A percentile compares a stretch with the other conserved stretches of the same genome.
Conservation (phyloP, 2,888 invertebrate genomes). For the Strigamia crassipes region DNA sequence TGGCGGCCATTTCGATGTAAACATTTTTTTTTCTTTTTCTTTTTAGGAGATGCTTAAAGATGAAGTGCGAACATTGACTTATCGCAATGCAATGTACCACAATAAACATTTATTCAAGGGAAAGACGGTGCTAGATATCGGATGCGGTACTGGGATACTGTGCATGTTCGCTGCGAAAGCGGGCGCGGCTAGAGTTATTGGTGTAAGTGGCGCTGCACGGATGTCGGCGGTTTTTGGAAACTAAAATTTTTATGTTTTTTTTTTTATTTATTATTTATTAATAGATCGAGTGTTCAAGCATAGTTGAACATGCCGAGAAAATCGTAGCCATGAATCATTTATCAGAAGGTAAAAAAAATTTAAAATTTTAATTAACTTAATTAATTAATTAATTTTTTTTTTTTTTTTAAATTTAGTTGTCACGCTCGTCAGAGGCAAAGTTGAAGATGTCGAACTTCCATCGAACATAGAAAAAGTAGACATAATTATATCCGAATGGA, state of each 20-base stretch:
- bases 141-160: constrained; percentile 97
- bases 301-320: constrained; percentile 94
- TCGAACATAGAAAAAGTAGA: constrained; percentile 89
- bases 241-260: constrained; percentile 18
- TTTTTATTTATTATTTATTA: constrained; percentile 51
- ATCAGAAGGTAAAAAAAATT: constrained; percentile 57
- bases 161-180: constrained; percentile 99
- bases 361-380: too few relatives aligned
- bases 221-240: neutral
- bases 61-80: constrained; percentile 96
- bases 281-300: constrained; percentile 94
- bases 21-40: neutral
- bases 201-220: constrained; percentile 61
- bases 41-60: constrained; percentile 95
- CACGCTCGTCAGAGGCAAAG: constrained; percentile 82
- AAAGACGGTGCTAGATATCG: constrained; percentile 93
- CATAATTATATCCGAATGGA: constrained; percentile 83
- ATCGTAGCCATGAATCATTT: constrained; percentile 75
- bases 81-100: constrained; percentile 98
- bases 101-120: constrained; percentile 95
- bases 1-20: neutral
- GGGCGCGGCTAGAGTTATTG: constrained; percentile 92
- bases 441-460: constrained; percentile 93
- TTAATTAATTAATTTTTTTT: too few relatives aligned
- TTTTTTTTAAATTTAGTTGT: constrained; percentile 65